phyloP scores from a whole-genome alignment of 2,888 invertebrate genomes.

The Drosophila limbata region DNA sequence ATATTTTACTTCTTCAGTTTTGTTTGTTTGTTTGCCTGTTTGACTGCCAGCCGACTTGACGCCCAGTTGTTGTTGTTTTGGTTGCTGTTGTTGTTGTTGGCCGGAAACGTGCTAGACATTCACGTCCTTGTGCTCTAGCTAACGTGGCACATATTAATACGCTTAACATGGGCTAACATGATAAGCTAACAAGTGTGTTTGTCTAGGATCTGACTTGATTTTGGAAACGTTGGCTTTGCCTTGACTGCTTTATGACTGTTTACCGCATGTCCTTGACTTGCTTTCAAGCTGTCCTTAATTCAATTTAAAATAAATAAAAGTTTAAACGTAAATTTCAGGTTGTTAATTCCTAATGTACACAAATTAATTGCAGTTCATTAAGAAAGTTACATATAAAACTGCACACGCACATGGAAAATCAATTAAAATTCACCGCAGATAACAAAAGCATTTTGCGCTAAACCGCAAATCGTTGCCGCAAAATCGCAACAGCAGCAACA shows the following conservation, averaged over 20 bases:
- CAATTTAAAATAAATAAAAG: constrained; percentile 14
- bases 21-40: constrained; percentile 40
- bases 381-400: constrained; percentile 21
- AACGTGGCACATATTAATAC: constrained; percentile 64
- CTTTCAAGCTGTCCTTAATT: constrained; percentile 26
- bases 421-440: constrained; percentile 63
- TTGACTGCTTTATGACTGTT: constrained; percentile 29
- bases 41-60: constrained; percentile 53
- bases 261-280: constrained; percentile 45
- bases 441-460: constrained; percentile 66
- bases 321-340: constrained; percentile 7
- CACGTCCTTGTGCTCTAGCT: constrained; percentile 24
- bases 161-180: constrained; percentile 77
- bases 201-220: constrained; percentile 76
- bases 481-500: constrained; percentile 41
- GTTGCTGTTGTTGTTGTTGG: constrained; percentile 20
- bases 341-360: constrained; percentile 45
- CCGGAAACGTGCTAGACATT: constrained; percentile 45
- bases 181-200: constrained; percentile 80
- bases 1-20: constrained; percentile 66
- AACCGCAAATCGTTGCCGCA: constrained; percentile 71
- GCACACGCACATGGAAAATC: constrained; percentile 68
- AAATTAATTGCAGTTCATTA: constrained; percentile 72
- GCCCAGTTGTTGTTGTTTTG: constrained; percentile 50
- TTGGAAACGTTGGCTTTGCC: constrained; percentile 19